Base-by-base conservation (phyloP, 1,140 invertebrate genomes). In the Prorops nasuta region DNA sequence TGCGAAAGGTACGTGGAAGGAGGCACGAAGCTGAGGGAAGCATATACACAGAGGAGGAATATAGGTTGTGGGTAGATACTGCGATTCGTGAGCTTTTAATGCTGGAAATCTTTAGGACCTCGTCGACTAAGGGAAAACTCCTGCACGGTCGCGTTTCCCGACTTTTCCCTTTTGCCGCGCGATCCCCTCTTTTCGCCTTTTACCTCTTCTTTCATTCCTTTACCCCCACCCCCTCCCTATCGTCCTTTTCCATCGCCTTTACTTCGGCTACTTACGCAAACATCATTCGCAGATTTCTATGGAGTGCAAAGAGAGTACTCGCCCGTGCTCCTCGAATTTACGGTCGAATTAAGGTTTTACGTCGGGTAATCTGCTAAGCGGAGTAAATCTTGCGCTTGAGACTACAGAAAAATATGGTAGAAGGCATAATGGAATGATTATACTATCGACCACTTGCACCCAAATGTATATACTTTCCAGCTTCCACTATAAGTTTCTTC, bases 311-410 rank as follows among this genome's bases (percentile, higher is more conserved):
- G 57, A 58, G 51, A 51, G 42, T 39, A 51, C 41, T 37, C 22
- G 22, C 38, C 35, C 42, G 22, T 42, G 38, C 36, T 56, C 21
- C 50, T 45, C 43, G 56, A 60, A 60, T 69, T 71, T 66, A 65
- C 49, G 46, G 43, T 54, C 58, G 63, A 71, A 67, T 69, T 66
- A 67, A 54, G 63, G 60, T 65, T 69, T 61, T 64, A 56, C 63
- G 55, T 47, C 54, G 55, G 47, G 56, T 63, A 65, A 68, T 67
- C 64, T 60, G 44, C 49, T 58, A 53, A 37, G 21, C 17, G 34
- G 12, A 31, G 54, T 49, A 51, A 57, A 64, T 58, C 62, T 54
- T 52, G 48, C 51, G 28, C 47, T 54, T 49, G 52, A 49, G 59
- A 51, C 35, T 49, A 38, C 14, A 45, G 34, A 43, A 35, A 54